These are phyloP conservation scores for Sebastes steindachneri DNA, from an alignment of 2,797 vertebrate genomes.

Conservation along the genomic window DNA sequence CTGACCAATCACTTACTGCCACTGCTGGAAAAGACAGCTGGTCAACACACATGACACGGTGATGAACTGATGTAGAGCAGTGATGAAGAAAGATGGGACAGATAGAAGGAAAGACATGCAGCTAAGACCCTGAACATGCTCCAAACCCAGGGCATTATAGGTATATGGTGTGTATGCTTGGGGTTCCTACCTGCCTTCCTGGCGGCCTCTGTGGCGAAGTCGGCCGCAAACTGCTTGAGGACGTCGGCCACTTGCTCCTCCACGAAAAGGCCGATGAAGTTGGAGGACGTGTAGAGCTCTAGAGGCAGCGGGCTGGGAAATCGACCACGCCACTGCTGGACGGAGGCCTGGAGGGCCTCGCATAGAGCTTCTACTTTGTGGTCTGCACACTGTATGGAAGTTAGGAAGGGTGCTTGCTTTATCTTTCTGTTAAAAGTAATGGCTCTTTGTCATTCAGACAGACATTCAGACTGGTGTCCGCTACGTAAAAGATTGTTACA, in stretches of 20 bases:
- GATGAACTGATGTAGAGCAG: neutral
- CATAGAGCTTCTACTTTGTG: constrained; percentile 90
- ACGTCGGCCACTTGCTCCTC: constrained; percentile 92
- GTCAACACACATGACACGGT: neutral
- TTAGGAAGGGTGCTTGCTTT: neutral
- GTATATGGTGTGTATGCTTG: neutral
- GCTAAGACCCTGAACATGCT: neutral
- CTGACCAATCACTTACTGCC: neutral
- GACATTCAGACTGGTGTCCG: neutral
- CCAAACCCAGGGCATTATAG: neutral
- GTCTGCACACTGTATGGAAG: constrained; percentile 88
- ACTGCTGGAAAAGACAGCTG: neutral
- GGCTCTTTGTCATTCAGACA: neutral
- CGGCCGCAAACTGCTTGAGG: constrained; percentile 93
- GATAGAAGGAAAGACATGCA: neutral
- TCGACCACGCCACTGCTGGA: constrained; percentile 90
- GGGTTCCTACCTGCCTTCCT: constrained; percentile 87
- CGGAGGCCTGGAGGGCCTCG: constrained; percentile 89
- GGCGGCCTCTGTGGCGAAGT: constrained; percentile 89
- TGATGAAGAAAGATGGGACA: neutral
- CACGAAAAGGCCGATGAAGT: constrained; percentile 97
- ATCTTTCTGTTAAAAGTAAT: neutral
- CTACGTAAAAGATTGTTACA: no score
- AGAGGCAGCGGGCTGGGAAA: constrained; percentile 91
- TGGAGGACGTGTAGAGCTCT: constrained; percentile 95